Evolutionary conservation across 2,797 vertebrate genomes (phyloP), one percentile per base, ranked within the genome.

Genomic region (Labeo calbasu): DNA sequence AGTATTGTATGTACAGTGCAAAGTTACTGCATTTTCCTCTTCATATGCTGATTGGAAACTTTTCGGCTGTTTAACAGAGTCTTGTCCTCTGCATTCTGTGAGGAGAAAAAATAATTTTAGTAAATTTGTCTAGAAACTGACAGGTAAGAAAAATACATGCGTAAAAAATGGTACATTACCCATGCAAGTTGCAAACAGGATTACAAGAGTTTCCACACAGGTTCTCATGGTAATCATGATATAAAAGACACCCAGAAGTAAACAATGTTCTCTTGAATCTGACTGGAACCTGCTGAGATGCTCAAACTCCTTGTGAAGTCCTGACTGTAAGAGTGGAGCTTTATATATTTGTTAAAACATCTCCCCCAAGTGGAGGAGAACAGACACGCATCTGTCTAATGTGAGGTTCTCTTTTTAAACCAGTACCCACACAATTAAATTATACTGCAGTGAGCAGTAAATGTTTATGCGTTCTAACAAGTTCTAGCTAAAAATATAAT

Each of bases 1-100:
- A 21, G n/a, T 71, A 69, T 88, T 77, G 23, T 87, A 89, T 8
- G 15, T 25, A 84, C 86, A 88, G 7, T 81, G 10, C 55, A 91
- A 63, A 3, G 19, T 89, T 32, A 84, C 85, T 19, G 17, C 0
- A 15, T 84, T 14, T 28, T 77, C 81, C 43, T 79, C 83, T 70
- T 90, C 86, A 72, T 61, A 75, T 6, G 14, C 46, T 32, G 63
- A 81, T 84, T 63, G 86, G 12, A 63, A 40, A 28, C 28, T 21
- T 61, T 50, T 3, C 5, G 15, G 23, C 75, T 90, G 86, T 51
- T 48, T 77, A 46, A 90, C 87, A 7, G 40, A 83, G 83, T 89
- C 78, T 8, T 86, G 36, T 50, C 40, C 57, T 61, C 77, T 59
- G 32, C 28, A 59, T 83, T 79, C 89, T 89, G 28, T 0, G 36